Evolutionary conservation across 2,888 invertebrate genomes (phyloP), one percentile per base, ranked within the genome.

Genomic region (Amphipoea oculea): DNA sequence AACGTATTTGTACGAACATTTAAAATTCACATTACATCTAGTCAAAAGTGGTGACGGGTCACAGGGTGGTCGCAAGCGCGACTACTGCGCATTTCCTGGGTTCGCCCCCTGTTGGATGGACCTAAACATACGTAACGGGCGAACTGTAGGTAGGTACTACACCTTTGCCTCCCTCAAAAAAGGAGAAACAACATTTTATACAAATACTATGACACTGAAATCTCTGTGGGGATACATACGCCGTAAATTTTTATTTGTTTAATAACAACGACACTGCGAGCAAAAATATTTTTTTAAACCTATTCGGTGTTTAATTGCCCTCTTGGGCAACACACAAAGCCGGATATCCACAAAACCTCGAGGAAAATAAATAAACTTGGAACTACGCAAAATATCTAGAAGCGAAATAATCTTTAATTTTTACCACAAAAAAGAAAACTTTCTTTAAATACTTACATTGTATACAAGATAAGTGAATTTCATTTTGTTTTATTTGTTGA

Each of bases 211-310:
- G 68, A 36, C 68, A 73, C 54, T 69, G 51, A 78, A 73, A 66
- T 82, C 84, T 84, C 82, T 79, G 45, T 62, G 45, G 84, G 60
- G 42, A 5, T 45, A 51, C 5, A 65, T 78, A 62, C 29, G 51
- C 20, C 65, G 45, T 73, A 79, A 40, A 54, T 78, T 73, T 65
- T 66, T 84, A 79, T 82, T 82, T 79, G 60, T 54, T 73, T 73
- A 73, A 78, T 72, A 72, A 71, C 51, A 71, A 29, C 40, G 54
- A 70, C 62, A 73, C 29, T 60, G 73, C 40, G 1, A 51, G 23
- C n/a, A 14, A 14, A 57, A 73, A 40, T 11, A 23, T 73, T 60
- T 65, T 81, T 78, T 72, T 12, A 4, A 73, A 83, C 60, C 66
- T 40, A 40, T 79, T 62, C 73, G 4, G 11, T 69, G 60, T 73